Evolutionary conservation across 2,797 vertebrate genomes (phyloP).

Genomic region (Pachyuromys duprasi): DNA sequence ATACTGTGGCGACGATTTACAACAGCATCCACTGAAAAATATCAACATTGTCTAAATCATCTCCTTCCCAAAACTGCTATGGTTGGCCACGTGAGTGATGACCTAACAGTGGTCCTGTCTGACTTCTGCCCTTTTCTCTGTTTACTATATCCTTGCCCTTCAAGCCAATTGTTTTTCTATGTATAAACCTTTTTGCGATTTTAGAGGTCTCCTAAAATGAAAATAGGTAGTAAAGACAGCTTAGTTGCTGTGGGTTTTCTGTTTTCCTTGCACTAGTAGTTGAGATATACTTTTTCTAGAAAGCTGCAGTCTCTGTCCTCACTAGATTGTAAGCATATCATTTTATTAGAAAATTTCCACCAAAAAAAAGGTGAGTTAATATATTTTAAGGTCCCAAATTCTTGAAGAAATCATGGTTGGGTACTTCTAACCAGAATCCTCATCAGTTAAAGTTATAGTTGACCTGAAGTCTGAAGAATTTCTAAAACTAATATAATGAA

Average conservation of each 20-base stretch:
- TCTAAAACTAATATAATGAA: constrained; percentile 1
- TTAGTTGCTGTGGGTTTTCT: background rate
- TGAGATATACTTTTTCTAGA: constrained; percentile 45
- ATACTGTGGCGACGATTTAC: background rate
- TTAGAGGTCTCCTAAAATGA: constrained; percentile 23
- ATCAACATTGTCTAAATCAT: background rate
- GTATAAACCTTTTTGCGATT: background rate
- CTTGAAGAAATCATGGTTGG: background rate
- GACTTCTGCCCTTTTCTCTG: background rate
- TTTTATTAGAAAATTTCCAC: constrained; percentile 7
- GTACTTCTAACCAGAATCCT: background rate
- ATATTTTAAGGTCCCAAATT: constrained; percentile 4
- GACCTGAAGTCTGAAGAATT: constrained; percentile 1
- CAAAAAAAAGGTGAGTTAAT: background rate
- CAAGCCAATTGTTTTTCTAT: background rate
- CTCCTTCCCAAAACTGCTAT: background rate
- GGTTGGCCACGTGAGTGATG: background rate
- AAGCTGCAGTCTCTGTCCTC: background rate
- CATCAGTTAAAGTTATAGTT: background rate
- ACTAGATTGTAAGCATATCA: background rate
- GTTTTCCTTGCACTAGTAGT: background rate
- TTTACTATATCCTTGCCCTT: background rate
- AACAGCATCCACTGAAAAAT: background rate
- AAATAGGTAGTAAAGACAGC: constrained; percentile 8
- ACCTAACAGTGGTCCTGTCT: background rate